A percentile compares a stretch with the other conserved stretches of the same genome.
Conservation (phyloP, 2,797 vertebrate species). For the Megalops cyprinoides region DNA sequence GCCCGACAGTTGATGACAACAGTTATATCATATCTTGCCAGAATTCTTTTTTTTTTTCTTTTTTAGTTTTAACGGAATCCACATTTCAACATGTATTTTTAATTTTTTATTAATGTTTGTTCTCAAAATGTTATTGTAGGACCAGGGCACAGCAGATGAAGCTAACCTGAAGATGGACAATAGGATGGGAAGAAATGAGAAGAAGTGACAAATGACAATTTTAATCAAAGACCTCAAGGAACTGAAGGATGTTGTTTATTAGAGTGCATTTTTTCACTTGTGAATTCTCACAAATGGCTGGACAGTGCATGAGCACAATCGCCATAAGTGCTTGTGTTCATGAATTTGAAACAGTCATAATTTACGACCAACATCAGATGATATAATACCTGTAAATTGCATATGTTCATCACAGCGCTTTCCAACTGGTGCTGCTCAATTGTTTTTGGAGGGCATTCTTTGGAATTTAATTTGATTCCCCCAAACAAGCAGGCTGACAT, state of each 20-base stretch:
- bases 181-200: not conserved
- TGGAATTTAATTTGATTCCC: not conserved
- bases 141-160: not conserved
- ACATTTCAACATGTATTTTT: not conserved
- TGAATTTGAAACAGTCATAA: not conserved
- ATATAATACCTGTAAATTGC: not conserved
- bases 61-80: not conserved
- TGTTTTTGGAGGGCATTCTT: not conserved
- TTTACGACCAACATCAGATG: not conserved
- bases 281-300: no score
- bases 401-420: not conserved
- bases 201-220: not conserved
- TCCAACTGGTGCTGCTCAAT: not conserved
- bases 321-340: no score
- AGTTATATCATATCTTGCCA: not conserved
- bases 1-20: not conserved
- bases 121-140: not conserved
- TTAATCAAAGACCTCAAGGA: not conserved
- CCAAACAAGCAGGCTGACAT: not conserved
- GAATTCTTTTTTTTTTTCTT: not conserved
- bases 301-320: no score
- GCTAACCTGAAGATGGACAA: not conserved
- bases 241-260: not conserved
- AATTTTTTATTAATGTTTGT: not conserved
- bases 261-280: no score